Evolutionary conservation across 1,140 invertebrate species (phyloP), one percentile per base, ranked within the genome.

Genomic region (Temnothorax nylanderi): DNA sequence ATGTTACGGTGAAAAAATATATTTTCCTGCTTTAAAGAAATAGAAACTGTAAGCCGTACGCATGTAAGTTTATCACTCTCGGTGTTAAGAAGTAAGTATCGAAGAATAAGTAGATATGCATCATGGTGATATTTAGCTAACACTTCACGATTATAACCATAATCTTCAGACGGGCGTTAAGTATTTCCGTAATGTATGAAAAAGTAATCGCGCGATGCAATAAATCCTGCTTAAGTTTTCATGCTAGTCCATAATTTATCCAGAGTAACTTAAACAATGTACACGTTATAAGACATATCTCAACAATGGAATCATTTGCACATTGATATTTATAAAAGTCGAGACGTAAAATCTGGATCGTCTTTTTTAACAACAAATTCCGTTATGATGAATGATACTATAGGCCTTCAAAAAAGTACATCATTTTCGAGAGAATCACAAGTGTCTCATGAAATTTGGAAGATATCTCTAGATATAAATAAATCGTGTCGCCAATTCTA

Each of bases 401-500:
- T 84, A 84, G 54, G 80, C 80, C 32, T 49, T 58, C 18, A 37
- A 44, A 60, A 58, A 84, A 74, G n/a, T 47, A 7, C 41, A 11
- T 44, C 54, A 71, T 58, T 81, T 11, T 81, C 21, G 26, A 84
- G 34, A 81, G 54, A 60, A 88, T 62, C 51, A 65, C 51, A 64
- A 75, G 16, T 84, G 34, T 84, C 54, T 84, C 32, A 88, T 4
- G 56, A 85, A 88, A 88, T 65, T 72, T 58, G 58, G 54, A 54
- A 65, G 8, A 71, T 18, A 49, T 76, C 16, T 62, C 21, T 77
- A 47, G 16, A 75, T n/a, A 75, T n/a, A 88, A 89, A 81, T 26
- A 75, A 89, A 86, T 16, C 37, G 58, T 86, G 37, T 76, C 32
- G 41, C 62, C 56, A 67, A 74, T 88, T 89, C 69, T 84, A 84